phyloP scores from a whole-genome alignment of 2,797 vertebrate species.

The Paguma larvata region DNA sequence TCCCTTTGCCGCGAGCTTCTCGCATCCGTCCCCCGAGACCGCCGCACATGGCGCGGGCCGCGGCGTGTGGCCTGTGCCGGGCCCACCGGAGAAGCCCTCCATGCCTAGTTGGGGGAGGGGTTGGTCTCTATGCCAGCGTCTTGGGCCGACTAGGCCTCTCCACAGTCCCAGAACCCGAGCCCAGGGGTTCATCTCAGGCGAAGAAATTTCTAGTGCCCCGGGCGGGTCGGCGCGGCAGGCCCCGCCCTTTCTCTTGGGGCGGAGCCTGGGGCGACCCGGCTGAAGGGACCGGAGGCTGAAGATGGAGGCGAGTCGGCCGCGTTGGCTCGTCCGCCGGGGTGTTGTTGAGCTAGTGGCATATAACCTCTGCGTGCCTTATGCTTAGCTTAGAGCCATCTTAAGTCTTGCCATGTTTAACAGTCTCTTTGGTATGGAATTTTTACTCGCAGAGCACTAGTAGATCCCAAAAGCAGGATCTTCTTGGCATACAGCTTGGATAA shows the following conservation, averaged over 20 bases:
- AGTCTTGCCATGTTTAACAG: not conserved
- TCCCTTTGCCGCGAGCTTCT: not conserved
- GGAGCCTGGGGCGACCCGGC: not conserved
- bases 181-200: rapidly evolving
- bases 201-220: conserved; percentile 71
- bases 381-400: not conserved
- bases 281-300: not conserved
- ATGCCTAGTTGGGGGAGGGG: rapidly evolving
- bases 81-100: not conserved
- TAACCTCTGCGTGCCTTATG: rapidly evolving
- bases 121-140: rapidly evolving
- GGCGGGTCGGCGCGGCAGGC: not conserved
- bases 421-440: not conserved
- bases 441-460: not conserved
- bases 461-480: not conserved
- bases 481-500: not conserved
- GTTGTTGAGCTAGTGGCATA: too few relatives aligned
- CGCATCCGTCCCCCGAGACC: not conserved
- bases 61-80: conserved; percentile 31
- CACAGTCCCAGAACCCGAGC: rapidly evolving
- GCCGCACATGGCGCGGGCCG: conserved; percentile 69
- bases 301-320: not conserved
- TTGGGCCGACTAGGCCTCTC: rapidly evolving
- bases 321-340: rapidly evolving
- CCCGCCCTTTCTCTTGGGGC: conserved; percentile 47